Percentiles rank a stretch among this genome's conserved stretches.
Evolutionary conservation across 1,140 invertebrate genomes (phyloP).

Genomic region (Ips typographus): DNA sequence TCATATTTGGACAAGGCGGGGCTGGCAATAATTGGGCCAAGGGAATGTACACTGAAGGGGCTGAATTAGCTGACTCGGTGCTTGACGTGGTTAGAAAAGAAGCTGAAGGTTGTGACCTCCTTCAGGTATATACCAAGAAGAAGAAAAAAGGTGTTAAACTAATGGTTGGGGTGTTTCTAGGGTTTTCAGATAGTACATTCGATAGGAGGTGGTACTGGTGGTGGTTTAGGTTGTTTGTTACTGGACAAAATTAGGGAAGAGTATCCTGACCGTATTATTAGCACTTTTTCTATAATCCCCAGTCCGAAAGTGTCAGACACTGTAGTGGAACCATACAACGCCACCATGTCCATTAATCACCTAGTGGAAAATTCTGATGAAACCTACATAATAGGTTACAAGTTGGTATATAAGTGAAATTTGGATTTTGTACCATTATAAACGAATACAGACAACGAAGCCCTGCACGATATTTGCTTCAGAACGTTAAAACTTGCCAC

Average conservation of each 20-base stretch:
- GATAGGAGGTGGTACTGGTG: constrained; percentile 70
- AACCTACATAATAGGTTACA: constrained; percentile 60
- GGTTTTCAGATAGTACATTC: constrained; percentile 65
- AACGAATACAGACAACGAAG: constrained; percentile 67
- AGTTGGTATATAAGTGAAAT: neutral
- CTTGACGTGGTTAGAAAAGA: constrained; percentile 70
- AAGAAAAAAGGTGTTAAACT: neutral
- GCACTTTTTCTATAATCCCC: constrained; percentile 69
- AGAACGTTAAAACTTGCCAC: constrained; percentile 68
- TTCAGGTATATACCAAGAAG: constrained; percentile 52
- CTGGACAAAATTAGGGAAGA: constrained; percentile 63
- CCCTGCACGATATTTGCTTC: constrained; percentile 77
- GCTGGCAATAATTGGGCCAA: constrained; percentile 79
- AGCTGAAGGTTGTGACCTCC: constrained; percentile 66
- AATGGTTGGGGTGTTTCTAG: constrained; percentile 11
- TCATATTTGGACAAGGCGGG: constrained; percentile 70
- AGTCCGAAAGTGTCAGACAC: constrained; percentile 75
- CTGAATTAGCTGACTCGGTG: constrained; percentile 60
- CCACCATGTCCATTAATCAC: constrained; percentile 70
- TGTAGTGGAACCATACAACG: constrained; percentile 79
- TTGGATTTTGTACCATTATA: neutral
- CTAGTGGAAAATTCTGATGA: constrained; percentile 77
- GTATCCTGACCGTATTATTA: constrained; percentile 71
- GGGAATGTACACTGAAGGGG: constrained; percentile 67
- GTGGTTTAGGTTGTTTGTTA: constrained; percentile 65